phyloP scores from a whole-genome alignment of 2,888 invertebrate genomes.

The Odontocolon sp. region DNA sequence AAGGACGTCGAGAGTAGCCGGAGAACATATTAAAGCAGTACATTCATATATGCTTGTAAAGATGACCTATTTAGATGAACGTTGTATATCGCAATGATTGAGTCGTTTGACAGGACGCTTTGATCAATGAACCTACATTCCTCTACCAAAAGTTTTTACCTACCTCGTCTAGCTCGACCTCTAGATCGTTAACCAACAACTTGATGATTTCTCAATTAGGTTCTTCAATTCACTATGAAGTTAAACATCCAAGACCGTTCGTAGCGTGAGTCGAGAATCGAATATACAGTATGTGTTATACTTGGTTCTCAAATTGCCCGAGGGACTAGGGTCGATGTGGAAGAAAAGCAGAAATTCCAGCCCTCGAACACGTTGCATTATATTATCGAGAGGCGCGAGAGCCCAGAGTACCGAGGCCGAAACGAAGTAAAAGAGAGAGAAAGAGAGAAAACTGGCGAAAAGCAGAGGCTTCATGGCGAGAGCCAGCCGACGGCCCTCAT shows the following conservation, averaged over 20 bases:
- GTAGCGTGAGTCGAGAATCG: neutral
- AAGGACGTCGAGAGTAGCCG: constrained; percentile 20
- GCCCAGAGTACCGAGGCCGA: constrained; percentile 1
- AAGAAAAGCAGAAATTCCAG: neutral
- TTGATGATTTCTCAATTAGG: constrained; percentile 30
- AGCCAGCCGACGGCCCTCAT: constrained; percentile 53
- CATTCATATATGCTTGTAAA: constrained; percentile 29
- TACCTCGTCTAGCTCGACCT: neutral
- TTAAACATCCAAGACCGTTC: neutral
- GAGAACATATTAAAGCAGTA: constrained; percentile 32
- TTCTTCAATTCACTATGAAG: constrained; percentile 21
- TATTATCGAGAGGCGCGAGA: constrained; percentile 32
- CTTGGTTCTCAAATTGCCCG: constrained; percentile 14
- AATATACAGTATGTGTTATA: neutral
- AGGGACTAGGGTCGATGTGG: constrained; percentile 29
- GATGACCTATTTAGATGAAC: constrained; percentile 54
- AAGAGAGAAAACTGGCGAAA: constrained; percentile 22
- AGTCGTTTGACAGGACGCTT: constrained; percentile 23
- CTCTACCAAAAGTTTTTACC: constrained; percentile 16
- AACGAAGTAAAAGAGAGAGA: neutral
- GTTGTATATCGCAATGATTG: constrained; percentile 10
- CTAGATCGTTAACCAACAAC: constrained; percentile 7
- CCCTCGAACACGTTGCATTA: neutral
- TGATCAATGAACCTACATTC: constrained; percentile 33
- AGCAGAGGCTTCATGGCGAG: neutral